A percentile compares a stretch with the other conserved stretches of the same genome.
phyloP scores from a whole-genome alignment of 2,113 vertebrate species.

The Megaceryle torquata region DNA sequence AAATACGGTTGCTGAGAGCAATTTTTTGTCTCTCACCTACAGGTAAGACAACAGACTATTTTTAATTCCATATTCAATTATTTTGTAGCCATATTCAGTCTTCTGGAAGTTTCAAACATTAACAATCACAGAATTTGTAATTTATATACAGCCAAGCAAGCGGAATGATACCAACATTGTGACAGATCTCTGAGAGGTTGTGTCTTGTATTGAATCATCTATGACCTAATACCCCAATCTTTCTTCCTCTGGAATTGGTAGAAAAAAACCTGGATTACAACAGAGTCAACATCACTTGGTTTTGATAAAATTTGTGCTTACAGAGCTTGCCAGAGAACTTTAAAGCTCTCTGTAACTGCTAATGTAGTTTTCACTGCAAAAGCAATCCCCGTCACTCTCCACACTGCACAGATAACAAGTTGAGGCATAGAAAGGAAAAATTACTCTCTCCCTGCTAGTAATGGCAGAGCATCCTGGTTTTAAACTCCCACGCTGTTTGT shows the following conservation, averaged over 20 bases:
- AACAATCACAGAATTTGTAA: not conserved
- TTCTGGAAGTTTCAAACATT: not conserved
- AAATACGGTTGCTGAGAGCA: not conserved
- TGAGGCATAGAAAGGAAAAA: not conserved
- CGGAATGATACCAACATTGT: fast-evolving
- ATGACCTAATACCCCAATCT: not conserved
- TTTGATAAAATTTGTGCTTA: not conserved
- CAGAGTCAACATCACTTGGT: not conserved
- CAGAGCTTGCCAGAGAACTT: not conserved
- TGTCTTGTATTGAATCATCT: not conserved
- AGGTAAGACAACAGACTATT: not conserved
- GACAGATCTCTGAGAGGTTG: fast-evolving
- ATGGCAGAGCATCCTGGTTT: not conserved
- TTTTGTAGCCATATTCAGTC: not conserved
- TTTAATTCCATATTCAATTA: not conserved
- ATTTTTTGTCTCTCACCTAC: not conserved
- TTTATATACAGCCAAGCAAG: not conserved
- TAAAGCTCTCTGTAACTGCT: not conserved
- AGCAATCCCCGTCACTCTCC: not conserved
- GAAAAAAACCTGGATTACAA: not conserved
- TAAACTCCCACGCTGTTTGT: not conserved
- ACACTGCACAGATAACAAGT: not conserved
- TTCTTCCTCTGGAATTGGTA: not conserved
- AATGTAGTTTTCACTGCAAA: not conserved
- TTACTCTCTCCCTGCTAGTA: not conserved